Conservation (phyloP, 2,888 invertebrate species). For the Oeneis ivallda region DNA sequence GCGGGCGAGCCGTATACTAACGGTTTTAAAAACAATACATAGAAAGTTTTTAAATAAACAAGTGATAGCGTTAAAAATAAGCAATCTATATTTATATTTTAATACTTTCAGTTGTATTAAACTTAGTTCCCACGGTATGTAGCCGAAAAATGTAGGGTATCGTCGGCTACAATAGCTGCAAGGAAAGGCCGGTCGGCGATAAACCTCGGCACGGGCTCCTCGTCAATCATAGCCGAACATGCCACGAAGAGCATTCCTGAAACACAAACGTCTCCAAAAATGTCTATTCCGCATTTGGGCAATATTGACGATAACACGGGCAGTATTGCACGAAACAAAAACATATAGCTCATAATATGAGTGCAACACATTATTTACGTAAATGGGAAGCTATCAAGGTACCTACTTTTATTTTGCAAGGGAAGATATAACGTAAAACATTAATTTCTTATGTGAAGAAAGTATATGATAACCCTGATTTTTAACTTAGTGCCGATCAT, state of each 20-base stretch:
- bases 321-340: not conserved
- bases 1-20: not conserved
- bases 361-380: not conserved
- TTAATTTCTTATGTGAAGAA: too few species aligned
- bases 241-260: constrained; percentile 17
- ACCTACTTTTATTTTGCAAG: too few species aligned
- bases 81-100: not conserved
- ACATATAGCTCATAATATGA: not conserved
- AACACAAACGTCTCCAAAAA: constrained; percentile 13
- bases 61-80: not conserved
- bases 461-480: too few species aligned
- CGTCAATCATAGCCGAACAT: constrained; percentile 18
- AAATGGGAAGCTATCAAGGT: not conserved
- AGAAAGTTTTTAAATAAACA: too few species aligned
- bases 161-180: constrained; percentile 46
- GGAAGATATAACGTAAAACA: too few species aligned
- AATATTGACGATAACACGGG: not conserved
- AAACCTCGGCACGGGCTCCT: constrained; percentile 42
- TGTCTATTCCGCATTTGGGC: not conserved
- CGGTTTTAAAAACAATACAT: not conserved
- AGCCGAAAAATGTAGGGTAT: constrained; percentile 50
- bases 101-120: not conserved
- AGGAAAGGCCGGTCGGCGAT: constrained; percentile 61
- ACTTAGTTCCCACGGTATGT: constrained; percentile 44
- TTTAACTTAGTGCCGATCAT: too few species aligned